Evolutionary conservation across 2,888 invertebrate species (phyloP).

Genomic region (Automeris io): DNA sequence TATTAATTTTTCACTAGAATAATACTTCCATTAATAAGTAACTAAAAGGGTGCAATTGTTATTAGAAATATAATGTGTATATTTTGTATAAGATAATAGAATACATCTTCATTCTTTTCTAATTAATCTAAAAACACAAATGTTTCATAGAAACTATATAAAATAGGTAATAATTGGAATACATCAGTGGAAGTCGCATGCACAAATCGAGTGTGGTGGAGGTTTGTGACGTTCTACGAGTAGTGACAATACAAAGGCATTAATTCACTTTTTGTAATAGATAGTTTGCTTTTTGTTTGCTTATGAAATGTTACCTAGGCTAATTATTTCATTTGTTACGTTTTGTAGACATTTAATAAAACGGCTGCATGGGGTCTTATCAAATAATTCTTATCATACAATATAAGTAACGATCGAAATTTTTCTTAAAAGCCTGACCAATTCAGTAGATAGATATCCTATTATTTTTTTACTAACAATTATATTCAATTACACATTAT

Average conservation of each 20-base stretch:
- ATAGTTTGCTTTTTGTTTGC: constrained; percentile 62
- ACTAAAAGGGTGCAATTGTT: constrained; percentile 15
- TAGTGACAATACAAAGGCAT: constrained; percentile 39
- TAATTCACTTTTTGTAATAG: constrained; percentile 54
- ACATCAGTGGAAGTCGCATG: constrained; percentile 42
- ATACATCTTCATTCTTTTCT: neutral
- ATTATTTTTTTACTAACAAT: too few species aligned
- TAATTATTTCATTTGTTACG: constrained; percentile 50
- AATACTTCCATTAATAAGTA: constrained; percentile 8
- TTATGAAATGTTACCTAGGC: constrained; percentile 57
- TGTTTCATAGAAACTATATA: neutral
- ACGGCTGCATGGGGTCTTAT: constrained; percentile 51
- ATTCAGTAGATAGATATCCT: too few species aligned
- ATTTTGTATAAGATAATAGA: neutral
- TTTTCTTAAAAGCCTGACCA: too few species aligned
- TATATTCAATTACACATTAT: too few species aligned
- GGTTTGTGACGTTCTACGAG: constrained; percentile 52
- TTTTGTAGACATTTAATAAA: constrained; percentile 46
- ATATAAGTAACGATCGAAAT: too few species aligned
- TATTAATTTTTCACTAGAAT: constrained; percentile 21
- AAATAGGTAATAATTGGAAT: constrained; percentile 8
- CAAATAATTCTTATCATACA: neutral
- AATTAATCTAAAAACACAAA: constrained; percentile 2
- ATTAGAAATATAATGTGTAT: constrained; percentile 9
- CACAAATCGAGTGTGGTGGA: constrained; percentile 56